Evolutionary conservation across 2,113 vertebrate species (phyloP), one percentile per base, ranked within the genome.

Genomic region (Zosterops hypoxanthus): DNA sequence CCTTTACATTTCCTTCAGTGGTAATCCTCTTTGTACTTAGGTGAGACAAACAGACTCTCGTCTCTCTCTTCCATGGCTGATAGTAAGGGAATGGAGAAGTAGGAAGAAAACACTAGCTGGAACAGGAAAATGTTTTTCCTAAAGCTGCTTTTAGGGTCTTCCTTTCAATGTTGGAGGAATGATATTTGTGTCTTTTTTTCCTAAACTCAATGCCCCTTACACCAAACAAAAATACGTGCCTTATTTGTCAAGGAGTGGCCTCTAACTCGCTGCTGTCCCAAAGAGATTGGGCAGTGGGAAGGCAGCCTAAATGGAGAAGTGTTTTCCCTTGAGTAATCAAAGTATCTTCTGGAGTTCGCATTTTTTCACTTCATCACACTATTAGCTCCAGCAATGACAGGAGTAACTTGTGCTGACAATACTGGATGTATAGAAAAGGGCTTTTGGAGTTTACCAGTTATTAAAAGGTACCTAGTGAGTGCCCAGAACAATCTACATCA

Each of bases 261-360:
- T 73, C 41, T 41, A n/a, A 33, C 25, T 73, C 29, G 23, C 14
- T 89, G 52, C 25, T 82, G 41, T 29, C 47, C 33, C 8, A 46
- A 9, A 53, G 34, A 82, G 11, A 79, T 0, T 47, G 39, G n/a
- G 39, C 28, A 11, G 17, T 46, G 28, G 14, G 34, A 84, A 81
- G 39, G 39, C 52, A 90, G 26, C 22, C 47, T 53, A 50, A 68
- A 33, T 8, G 6, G 14, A 39, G 52, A 84, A 63, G 13, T 1
- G 0, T 23, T 86, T 79, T n/a, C 20, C 42, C 39, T 88, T 29
- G 11, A 76, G 14, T 47, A 73, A 53, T 36, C 20, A 56, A 86
- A 66, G 36, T 31, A 49, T 33, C 24, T 78, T 61, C 34, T 0
- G 1, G 44, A 60, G 25, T 63, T 70, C 0, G 0, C 8, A 20